These are phyloP conservation scores for Drosophila percnosoma DNA, from an alignment of 2,888 invertebrate species.

Conservation along the genomic window DNA sequence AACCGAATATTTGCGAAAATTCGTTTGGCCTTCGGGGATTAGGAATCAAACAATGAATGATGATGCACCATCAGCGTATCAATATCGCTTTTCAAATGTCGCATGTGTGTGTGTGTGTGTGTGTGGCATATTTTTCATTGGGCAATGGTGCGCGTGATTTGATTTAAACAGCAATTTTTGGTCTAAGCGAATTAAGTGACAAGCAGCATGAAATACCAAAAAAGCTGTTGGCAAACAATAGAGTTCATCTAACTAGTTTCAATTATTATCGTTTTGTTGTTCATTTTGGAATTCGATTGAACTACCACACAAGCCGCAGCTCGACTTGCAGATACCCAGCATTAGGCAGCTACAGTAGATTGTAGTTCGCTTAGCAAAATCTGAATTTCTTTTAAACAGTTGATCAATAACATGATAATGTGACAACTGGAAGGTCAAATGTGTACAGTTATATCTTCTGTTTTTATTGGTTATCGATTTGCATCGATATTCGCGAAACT, in stretches of 20 bases:
- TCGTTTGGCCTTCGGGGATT: constrained; percentile 24
- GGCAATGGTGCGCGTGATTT: constrained; percentile 46
- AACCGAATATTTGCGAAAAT: constrained; percentile 23
- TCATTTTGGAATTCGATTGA: background rate
- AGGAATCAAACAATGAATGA: constrained; percentile 6
- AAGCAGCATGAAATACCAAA: constrained; percentile 10
- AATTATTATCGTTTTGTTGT: background rate
- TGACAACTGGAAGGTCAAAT: background rate
- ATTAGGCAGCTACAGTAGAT: background rate
- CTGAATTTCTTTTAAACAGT: background rate
- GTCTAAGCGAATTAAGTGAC: constrained; percentile 18
- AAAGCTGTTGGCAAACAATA: constrained; percentile 17
- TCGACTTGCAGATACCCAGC: background rate
- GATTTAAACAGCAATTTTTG: constrained; percentile 8
- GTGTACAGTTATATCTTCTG: background rate
- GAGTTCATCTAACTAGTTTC: constrained; percentile 5
- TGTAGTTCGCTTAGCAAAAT: background rate
- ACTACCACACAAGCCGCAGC: background rate
- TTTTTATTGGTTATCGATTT: background rate
- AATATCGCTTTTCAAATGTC: constrained; percentile 44
- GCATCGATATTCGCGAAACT: background rate
- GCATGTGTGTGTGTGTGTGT: constrained; percentile 4
- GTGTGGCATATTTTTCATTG: constrained; percentile 4
- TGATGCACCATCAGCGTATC: constrained; percentile 26
- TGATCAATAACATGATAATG: background rate